These are phyloP conservation scores for Drosophila orosa DNA, from an alignment of 1,140 invertebrate species.

Conservation along the genomic window DNA sequence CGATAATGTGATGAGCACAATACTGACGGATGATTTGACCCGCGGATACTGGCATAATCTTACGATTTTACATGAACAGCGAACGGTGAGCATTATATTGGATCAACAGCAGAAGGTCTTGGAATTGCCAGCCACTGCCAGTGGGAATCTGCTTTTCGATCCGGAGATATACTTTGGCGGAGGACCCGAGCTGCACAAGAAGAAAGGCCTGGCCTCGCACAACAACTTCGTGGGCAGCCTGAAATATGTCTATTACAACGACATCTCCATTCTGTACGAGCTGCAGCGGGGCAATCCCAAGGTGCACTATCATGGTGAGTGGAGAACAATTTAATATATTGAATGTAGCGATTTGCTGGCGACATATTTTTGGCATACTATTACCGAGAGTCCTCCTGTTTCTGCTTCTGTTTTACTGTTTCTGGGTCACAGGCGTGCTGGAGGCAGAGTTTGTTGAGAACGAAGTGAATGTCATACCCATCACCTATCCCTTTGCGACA, in stretches of 20 bases:
- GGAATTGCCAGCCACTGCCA: slow-evolving; percentile 88
- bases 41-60: slow-evolving; percentile 95
- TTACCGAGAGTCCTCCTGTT: slow-evolving; percentile 7
- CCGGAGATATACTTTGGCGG: slow-evolving; percentile 96
- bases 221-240: slow-evolving; percentile 94
- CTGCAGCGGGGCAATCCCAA: slow-evolving; percentile 92
- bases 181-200: slow-evolving; percentile 91
- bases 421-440: slow-evolving; percentile 87
- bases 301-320: slow-evolving; percentile 90
- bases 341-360: slow-evolving; percentile 31
- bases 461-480: slow-evolving; percentile 94
- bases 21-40: slow-evolving; percentile 89
- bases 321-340: slow-evolving; percentile 42
- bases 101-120: slow-evolving; percentile 89
- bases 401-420: slow-evolving; percentile 55
- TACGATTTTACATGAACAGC: slow-evolving; percentile 92
- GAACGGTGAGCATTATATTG: slow-evolving; percentile 89
- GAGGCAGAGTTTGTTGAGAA: slow-evolving; percentile 93
- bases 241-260: slow-evolving; percentile 96
- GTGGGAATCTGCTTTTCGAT: slow-evolving; percentile 94
- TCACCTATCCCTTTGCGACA: slow-evolving; percentile 95
- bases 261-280: slow-evolving; percentile 95
- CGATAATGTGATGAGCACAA: slow-evolving; percentile 88
- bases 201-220: slow-evolving; percentile 89
- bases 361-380: slow-evolving; percentile 26